These are phyloP conservation scores for Eurytoma californica DNA, from an alignment of 2,888 invertebrate genomes.

Conservation along the genomic window DNA sequence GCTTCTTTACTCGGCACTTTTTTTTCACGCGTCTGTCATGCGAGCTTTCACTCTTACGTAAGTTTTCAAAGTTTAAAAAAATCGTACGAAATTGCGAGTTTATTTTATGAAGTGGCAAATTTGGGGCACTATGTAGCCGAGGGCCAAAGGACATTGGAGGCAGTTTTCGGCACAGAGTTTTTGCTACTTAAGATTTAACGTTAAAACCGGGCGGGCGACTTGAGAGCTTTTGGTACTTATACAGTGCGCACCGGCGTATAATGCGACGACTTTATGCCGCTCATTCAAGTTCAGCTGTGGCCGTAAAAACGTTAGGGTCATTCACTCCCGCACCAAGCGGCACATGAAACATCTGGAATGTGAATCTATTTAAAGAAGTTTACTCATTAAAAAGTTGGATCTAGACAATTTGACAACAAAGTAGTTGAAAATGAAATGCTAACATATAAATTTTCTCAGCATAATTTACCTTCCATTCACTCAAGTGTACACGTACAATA, in stretches of 20 bases:
- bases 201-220: slow-evolving; percentile 44
- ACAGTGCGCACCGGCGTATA: neutral
- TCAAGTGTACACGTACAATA: too few relatives aligned
- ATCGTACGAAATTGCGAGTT: too few relatives aligned
- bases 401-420: too few relatives aligned
- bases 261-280: neutral
- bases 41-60: neutral
- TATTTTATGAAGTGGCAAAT: too few relatives aligned
- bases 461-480: too few relatives aligned
- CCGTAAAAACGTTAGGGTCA: neutral
- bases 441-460: too few relatives aligned
- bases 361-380: too few relatives aligned
- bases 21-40: neutral
- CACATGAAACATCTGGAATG: too few relatives aligned
- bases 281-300: neutral
- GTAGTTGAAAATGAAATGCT: too few relatives aligned
- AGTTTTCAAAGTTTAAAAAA: too few relatives aligned
- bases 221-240: slow-evolving; percentile 54
- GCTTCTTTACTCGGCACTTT: neutral
- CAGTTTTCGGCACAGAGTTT: neutral
- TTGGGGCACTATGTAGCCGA: too few relatives aligned
- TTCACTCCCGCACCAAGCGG: neutral
- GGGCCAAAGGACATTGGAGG: neutral
- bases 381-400: too few relatives aligned
- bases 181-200: slow-evolving; percentile 36